Conservation (phyloP, 2,888 invertebrate genomes). For the Drosophila anomalipes region DNA sequence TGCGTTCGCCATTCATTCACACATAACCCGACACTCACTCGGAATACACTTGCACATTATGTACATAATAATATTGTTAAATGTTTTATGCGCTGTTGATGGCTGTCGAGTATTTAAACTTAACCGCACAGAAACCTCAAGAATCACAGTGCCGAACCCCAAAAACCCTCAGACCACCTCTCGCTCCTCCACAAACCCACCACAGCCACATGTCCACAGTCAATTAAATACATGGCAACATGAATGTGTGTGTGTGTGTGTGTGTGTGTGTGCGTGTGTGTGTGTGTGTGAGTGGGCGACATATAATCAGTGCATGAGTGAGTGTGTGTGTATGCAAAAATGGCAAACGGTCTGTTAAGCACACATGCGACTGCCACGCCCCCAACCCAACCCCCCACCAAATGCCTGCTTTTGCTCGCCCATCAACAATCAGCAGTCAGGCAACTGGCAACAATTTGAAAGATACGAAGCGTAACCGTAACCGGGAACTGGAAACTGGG, state of each 20-base stretch:
- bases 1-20: constrained; percentile 27
- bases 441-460: constrained; percentile 76
- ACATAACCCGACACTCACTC: constrained; percentile 41
- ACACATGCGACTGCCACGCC: constrained; percentile 75
- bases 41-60: constrained; percentile 42
- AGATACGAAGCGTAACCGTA: constrained; percentile 78
- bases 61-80: constrained; percentile 69
- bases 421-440: constrained; percentile 68
- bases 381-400: constrained; percentile 1
- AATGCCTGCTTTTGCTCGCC: constrained; percentile 15
- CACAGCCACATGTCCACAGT: constrained; percentile 75
- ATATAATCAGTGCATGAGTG: constrained; percentile 67
- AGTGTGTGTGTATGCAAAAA: constrained; percentile 74
- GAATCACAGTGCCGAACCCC: constrained; percentile 74
- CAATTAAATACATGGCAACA: constrained; percentile 68
- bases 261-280: constrained; percentile 37
- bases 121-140: constrained; percentile 78
- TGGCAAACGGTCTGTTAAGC: constrained; percentile 82
- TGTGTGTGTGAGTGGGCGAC: constrained; percentile 40
- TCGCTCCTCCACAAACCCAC: constrained; percentile 32
- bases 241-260: constrained; percentile 22
- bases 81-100: constrained; percentile 81
- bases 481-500: constrained; percentile 39
- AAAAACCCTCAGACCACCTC: constrained; percentile 24
- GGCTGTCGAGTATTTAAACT: constrained; percentile 80